These are phyloP conservation scores for Mamestra brassicae DNA, from an alignment of 2,888 invertebrate genomes.

Conservation along the genomic window DNA sequence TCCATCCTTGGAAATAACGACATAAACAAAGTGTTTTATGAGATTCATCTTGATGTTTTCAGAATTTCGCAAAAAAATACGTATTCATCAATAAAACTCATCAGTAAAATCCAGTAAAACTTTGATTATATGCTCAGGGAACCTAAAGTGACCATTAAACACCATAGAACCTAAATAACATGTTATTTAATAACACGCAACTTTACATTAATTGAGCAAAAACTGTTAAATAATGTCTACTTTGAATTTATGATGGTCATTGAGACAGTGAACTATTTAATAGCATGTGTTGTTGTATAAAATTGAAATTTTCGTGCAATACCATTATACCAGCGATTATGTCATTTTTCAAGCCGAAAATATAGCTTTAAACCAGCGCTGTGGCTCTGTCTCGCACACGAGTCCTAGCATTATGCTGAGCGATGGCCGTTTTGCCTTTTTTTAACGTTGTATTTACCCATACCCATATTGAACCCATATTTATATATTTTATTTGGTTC, in stretches of 20 bases:
- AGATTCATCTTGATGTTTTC: background rate
- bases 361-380: background rate
- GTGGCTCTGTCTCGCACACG: no score
- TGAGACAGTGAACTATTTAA: slow-evolving; percentile 3
- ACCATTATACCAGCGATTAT: background rate
- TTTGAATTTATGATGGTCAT: slow-evolving; percentile 1
- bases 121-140: background rate
- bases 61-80: background rate
- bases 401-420: no score
- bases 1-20: background rate
- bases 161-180: background rate
- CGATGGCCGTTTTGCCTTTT: no score
- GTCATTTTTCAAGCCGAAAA: background rate
- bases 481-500: no score
- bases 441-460: no score
- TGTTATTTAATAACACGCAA: background rate
- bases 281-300: background rate
- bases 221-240: background rate
- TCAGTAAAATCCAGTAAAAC: background rate
- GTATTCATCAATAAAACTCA: background rate
- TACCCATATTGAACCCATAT: no score
- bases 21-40: background rate
- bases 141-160: slow-evolving; percentile 5
- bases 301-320: background rate
- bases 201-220: background rate